Conservation (phyloP, 2,113 vertebrate species). For the Nothoprocta pentlandii region DNA sequence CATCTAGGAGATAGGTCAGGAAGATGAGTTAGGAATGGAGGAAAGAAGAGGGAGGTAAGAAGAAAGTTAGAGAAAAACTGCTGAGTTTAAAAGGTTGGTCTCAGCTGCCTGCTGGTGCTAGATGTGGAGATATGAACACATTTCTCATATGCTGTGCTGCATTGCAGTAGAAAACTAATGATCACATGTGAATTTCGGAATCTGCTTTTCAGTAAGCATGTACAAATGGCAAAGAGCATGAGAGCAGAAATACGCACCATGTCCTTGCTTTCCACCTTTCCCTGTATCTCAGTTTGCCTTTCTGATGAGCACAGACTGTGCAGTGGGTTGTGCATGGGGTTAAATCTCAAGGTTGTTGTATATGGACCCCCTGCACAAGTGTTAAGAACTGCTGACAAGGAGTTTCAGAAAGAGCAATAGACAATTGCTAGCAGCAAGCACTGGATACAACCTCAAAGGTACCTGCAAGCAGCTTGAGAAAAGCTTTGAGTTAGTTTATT, state of each 20-base stretch:
- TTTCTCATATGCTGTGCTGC: background rate
- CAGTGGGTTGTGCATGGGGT: background rate
- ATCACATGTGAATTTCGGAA: background rate
- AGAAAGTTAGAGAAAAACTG: background rate
- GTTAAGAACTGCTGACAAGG: background rate
- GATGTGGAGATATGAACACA: background rate
- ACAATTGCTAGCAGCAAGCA: background rate
- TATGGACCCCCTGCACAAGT: background rate
- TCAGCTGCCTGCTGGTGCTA: background rate
- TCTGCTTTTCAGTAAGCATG: background rate
- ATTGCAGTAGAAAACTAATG: background rate
- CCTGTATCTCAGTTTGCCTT: background rate
- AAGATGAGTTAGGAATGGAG: background rate
- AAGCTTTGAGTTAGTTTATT: background rate
- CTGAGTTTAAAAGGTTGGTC: background rate
- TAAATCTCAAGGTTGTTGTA: background rate
- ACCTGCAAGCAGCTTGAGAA: background rate
- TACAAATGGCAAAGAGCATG: background rate
- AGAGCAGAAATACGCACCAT: rapidly evolving
- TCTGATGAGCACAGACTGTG: background rate
- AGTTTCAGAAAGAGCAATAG: background rate
- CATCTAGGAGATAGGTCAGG: background rate
- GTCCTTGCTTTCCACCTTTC: background rate
- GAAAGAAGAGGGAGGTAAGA: background rate
- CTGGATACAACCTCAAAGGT: background rate